phyloP scores from a whole-genome alignment of 2,113 vertebrate species.

The Saccopteryx bilineata region DNA sequence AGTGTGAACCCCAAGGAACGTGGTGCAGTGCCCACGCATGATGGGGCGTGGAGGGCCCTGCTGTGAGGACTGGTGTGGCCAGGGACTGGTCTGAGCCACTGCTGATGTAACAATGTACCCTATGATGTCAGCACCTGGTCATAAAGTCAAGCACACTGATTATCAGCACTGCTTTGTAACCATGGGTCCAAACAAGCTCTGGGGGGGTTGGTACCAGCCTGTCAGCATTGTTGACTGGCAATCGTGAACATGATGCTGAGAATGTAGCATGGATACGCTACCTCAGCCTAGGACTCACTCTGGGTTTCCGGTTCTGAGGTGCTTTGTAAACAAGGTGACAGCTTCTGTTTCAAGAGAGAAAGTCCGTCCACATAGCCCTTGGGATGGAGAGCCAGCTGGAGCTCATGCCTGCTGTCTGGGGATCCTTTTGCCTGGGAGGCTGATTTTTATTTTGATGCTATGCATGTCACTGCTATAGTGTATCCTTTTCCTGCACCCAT shows the following conservation, averaged over 20 bases:
- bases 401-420: neutral
- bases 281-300: neutral
- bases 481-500: neutral
- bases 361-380: neutral
- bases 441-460: neutral
- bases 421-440: neutral
- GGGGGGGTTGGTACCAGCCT: too few relatives aligned
- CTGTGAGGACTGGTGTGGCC: neutral
- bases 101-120: neutral
- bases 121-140: too few relatives aligned
- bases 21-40: rapidly evolving
- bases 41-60: too few relatives aligned
- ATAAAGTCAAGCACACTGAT: neutral
- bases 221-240: neutral
- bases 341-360: neutral
- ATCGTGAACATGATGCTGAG: too few relatives aligned
- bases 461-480: neutral
- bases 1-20: neutral
- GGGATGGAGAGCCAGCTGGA: neutral
- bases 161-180: neutral
- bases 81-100: neutral
- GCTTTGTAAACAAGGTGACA: neutral
- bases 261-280: neutral
- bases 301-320: neutral
- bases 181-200: neutral